Conservation (phyloP, 2,113 vertebrate genomes). For the Alectura lathami region DNA sequence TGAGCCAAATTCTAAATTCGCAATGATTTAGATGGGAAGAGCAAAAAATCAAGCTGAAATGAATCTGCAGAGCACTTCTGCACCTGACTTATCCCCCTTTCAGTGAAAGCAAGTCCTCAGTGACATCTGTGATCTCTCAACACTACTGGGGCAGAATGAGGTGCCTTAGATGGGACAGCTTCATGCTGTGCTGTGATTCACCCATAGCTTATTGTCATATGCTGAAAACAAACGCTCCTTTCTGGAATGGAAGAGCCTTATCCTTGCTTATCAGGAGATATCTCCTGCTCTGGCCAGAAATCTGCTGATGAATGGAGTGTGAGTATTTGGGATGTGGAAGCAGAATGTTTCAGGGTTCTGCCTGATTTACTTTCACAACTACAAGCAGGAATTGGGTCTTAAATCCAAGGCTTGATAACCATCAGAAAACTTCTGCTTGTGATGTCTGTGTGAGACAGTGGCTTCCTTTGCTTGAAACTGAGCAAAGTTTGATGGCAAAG, state of each 20-base stretch:
- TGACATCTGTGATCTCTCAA: neutral
- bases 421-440: neutral
- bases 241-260: neutral
- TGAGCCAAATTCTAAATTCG: too few relatives aligned
- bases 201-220: neutral
- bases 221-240: neutral
- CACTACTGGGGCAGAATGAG: neutral
- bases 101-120: neutral
- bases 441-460: neutral
- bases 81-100: neutral
- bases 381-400: neutral
- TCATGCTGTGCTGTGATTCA: neutral
- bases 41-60: neutral
- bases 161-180: neutral
- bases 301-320: neutral
- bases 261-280: neutral
- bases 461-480: neutral
- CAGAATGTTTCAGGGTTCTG: neutral
- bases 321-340: neutral
- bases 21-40: neutral
- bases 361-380: neutral
- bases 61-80: neutral
- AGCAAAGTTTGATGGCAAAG: neutral
- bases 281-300: neutral
- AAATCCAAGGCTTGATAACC: neutral